phyloP scores from a whole-genome alignment of 2,797 vertebrate species.

The Chrosomus eos region DNA sequence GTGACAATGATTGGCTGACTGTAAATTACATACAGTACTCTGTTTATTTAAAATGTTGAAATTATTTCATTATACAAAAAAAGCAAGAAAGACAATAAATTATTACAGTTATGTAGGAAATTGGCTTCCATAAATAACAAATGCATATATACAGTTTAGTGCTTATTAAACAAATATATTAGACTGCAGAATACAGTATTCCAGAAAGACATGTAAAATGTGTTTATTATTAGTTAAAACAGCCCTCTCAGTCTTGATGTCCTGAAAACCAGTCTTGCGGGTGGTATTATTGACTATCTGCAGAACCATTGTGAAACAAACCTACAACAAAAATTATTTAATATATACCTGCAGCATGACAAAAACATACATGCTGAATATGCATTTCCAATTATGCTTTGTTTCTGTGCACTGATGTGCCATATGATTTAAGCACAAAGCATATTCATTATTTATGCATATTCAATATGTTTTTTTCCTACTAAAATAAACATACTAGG shows the following conservation, averaged over 20 bases:
- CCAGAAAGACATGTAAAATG: background rate
- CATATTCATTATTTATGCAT: too few species aligned
- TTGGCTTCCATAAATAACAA: background rate
- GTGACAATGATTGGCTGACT: background rate
- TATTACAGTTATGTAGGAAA: background rate
- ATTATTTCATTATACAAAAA: background rate
- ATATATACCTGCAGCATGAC: background rate
- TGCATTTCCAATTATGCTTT: background rate
- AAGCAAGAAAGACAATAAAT: background rate
- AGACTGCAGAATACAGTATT: background rate
- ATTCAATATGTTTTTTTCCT: background rate
- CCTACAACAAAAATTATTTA: background rate
- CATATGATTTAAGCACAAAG: background rate
- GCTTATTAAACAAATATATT: background rate
- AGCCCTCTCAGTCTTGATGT: background rate
- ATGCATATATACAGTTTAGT: background rate
- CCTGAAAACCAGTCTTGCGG: constrained; percentile 4
- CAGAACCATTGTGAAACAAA: constrained; percentile 13
- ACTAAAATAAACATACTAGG: background rate
- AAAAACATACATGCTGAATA: background rate
- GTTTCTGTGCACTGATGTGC: constrained; percentile 1
- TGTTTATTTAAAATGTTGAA: background rate
- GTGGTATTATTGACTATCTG: constrained; percentile 1
- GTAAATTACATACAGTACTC: background rate
- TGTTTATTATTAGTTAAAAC: constrained; percentile 10